Percentiles rank a stretch among this genome's conserved stretches.
phyloP scores from a whole-genome alignment of 2,888 invertebrate genomes.

The Ophion ellenae region DNA sequence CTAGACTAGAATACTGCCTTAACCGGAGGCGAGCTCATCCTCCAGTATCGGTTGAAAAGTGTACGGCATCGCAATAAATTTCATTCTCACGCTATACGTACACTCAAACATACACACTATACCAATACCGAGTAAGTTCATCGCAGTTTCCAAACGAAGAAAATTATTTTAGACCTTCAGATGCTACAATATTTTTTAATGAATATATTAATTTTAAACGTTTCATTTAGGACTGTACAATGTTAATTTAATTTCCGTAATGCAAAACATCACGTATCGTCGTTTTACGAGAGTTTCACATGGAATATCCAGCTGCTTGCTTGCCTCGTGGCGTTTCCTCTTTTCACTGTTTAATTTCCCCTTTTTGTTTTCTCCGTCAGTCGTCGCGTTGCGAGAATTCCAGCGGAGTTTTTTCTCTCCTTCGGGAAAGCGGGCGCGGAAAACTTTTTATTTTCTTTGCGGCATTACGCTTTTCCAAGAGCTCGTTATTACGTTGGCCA shows the following conservation, averaged over 20 bases:
- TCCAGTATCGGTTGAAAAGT: no score
- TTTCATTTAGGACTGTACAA: not conserved
- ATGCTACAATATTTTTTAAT: not conserved
- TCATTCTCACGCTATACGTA: no score
- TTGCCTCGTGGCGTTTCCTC: not conserved
- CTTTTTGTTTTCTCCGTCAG: not conserved
- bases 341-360: not conserved
- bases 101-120: no score
- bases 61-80: no score
- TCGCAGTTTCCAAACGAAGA: not conserved
- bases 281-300: not conserved
- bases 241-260: not conserved
- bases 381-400: not conserved
- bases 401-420: not conserved
- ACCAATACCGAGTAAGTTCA: no score
- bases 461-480: slow-evolving; percentile 45
- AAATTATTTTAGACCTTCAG: not conserved
- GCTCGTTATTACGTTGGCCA: slow-evolving; percentile 53
- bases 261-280: not conserved
- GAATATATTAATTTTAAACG: not conserved
- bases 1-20: no score
- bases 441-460: slow-evolving; percentile 24
- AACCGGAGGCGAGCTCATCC: no score
- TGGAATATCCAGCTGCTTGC: not conserved
- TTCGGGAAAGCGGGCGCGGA: not conserved